Base-by-base conservation (phyloP, 2,888 invertebrate species). In the Ischnura elegans region DNA sequence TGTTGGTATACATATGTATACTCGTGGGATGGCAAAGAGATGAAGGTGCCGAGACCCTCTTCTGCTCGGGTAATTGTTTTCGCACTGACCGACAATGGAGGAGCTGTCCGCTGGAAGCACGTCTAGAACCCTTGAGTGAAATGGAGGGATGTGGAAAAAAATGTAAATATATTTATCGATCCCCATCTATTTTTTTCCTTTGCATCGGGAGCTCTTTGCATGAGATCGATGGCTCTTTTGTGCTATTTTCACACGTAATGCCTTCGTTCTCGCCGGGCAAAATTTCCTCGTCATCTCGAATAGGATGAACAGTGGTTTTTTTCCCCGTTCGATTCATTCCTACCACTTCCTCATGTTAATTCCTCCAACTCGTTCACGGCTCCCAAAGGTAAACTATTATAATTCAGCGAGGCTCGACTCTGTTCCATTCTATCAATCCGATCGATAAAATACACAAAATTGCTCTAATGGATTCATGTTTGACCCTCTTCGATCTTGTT, bases 21-120 rank as follows among this genome's bases (percentile, higher is more conserved):
- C 51, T 19, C 19, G 51, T 19, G 51, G 51, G 6, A 51, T 19
- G 51, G 51, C 51, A 51, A 42, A 51, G 42, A 51, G 55, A 36
- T 21, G 51, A 51, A 43, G 42, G 87, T 16, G 29, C 36, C 21
- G 51, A 36, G 87, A 42, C 55, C 55, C 36, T 36, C 45, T 29
- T 36, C 29, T 42, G 21, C 19, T 42, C 36, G 25, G 29, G 43
- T 90, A 90, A 90, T 90, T 90, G 61, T 90, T 90, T 90, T 90
- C 90, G 43, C 90, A 61, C 90, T 90, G 47, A 42, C 61, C 90
- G 55, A 90, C 55, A 90, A 90, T 61, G 66, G 90, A 25, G 90
- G 45, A 55, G 90, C 45, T 45, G 76, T 36, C 13, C 76, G 76
- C 36, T n/a, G 8, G 36, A 76, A 36, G 36, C 8, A 36, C 29